A percentile compares a stretch with the other conserved stretches of the same genome.
Evolutionary conservation across 2,888 invertebrate genomes (phyloP).

Genomic region (Pristionchus exspectatus): DNA sequence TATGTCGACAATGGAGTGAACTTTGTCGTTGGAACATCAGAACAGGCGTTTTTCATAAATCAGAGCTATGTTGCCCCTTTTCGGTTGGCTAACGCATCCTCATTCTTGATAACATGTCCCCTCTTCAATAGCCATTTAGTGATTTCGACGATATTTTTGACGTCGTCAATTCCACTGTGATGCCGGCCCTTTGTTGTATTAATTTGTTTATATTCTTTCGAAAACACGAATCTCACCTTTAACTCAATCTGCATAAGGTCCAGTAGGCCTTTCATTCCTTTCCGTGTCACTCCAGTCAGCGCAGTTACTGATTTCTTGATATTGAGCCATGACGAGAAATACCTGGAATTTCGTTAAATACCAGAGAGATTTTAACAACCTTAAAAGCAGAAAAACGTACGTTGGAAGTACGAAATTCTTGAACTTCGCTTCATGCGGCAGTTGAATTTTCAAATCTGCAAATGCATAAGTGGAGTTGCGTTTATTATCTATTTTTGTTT

Average conservation of each 20-base stretch:
- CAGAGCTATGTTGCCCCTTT: background rate
- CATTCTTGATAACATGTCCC: slow-evolving; percentile 55
- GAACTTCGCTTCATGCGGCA: background rate
- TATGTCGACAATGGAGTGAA: no score
- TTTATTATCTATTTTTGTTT: no score
- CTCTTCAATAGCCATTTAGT: slow-evolving; percentile 58
- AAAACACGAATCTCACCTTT: background rate
- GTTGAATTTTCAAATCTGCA: background rate
- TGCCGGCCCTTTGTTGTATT: slow-evolving; percentile 79
- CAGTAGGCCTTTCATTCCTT: slow-evolving; percentile 77
- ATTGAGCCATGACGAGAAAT: slow-evolving; percentile 83
- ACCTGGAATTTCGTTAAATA: slow-evolving; percentile 60
- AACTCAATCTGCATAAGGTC: background rate
- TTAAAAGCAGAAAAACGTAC: background rate
- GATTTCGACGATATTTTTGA: slow-evolving; percentile 79
- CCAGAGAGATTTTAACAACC: background rate
- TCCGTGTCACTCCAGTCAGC: slow-evolving; percentile 79
- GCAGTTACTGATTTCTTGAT: slow-evolving; percentile 81
- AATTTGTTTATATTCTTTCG: background rate
- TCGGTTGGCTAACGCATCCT: background rate
- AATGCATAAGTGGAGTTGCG: no score
- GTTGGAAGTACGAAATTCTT: slow-evolving; percentile 1
- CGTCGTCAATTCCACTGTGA: slow-evolving; percentile 82
- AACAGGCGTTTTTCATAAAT: background rate
- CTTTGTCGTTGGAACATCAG: no score